Evolutionary conservation across 2,888 invertebrate genomes (phyloP).

Genomic region (Aporophyla lueneburgensis): DNA sequence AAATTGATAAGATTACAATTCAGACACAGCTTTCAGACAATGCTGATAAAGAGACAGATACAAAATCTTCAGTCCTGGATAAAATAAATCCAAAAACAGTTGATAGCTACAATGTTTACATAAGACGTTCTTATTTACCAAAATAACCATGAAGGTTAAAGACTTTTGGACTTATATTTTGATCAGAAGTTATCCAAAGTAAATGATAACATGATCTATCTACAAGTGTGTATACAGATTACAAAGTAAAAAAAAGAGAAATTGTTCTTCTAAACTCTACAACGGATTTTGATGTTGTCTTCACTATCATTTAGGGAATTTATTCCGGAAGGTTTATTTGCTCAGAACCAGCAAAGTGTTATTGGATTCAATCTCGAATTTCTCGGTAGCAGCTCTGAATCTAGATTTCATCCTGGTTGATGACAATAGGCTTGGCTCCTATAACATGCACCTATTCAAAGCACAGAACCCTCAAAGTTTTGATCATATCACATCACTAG

Average conservation of each 20-base stretch:
- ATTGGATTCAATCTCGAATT: too few species aligned
- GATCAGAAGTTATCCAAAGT: neutral
- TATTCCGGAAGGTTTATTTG: too few species aligned
- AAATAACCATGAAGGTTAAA: neutral
- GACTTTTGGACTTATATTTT: neutral
- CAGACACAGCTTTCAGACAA: slow-evolving; percentile 45
- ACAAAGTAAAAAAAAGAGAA: too few species aligned
- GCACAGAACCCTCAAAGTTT: too few species aligned
- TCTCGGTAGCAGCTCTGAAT: too few species aligned
- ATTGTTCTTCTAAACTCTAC: neutral
- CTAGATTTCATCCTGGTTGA: too few species aligned
- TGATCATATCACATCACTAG: too few species aligned
- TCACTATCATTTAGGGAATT: neutral
- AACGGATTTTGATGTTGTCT: neutral
- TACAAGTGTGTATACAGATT: too few species aligned
- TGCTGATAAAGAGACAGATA: slow-evolving; percentile 7
- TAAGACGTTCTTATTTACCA: neutral
- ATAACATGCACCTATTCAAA: too few species aligned
- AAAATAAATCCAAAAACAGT: neutral
- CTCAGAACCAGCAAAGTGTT: too few species aligned
- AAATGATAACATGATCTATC: slow-evolving; percentile 2
- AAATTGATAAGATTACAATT: slow-evolving; percentile 30
- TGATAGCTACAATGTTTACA: neutral
- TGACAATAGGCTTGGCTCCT: too few species aligned
- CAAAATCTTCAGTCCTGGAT: neutral